A percentile compares a stretch with the other conserved stretches of the same genome.
Evolutionary conservation across 2,888 invertebrate species (phyloP).

Genomic region (Electrophaes corylata): DNA sequence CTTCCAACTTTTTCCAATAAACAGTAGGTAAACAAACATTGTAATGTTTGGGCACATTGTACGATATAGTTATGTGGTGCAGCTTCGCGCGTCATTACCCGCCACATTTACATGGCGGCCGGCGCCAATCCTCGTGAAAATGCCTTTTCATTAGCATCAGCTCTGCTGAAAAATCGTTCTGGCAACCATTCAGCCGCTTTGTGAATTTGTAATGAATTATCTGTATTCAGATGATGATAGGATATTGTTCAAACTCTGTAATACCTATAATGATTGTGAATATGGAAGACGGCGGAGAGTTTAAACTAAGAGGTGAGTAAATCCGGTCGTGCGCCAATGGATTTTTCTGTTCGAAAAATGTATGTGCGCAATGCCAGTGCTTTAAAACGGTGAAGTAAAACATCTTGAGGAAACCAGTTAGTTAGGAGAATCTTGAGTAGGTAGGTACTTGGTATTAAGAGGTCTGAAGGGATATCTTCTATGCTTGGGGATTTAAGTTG

Average conservation of each 20-base stretch:
- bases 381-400: no score
- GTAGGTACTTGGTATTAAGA: no score
- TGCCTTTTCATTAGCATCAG: conserved; percentile 82
- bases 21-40: conserved; percentile 39
- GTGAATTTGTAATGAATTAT: conserved; percentile 43
- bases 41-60: conserved; percentile 47
- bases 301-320: no score
- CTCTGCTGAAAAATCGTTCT: conserved; percentile 77
- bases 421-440: no score
- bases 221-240: conserved; percentile 26
- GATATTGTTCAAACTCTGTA: conserved; percentile 3
- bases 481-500: no score
- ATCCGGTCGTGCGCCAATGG: no score
- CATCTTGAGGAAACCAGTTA: no score
- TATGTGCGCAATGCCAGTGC: no score
- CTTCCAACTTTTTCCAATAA: conserved; percentile 30
- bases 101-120: conserved; percentile 75
- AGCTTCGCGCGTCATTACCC: conserved; percentile 78
- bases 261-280: no score
- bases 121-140: conserved; percentile 82
- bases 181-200: conserved; percentile 57
- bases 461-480: no score
- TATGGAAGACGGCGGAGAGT: no score
- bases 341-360: no score
- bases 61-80: conserved; percentile 59